These are phyloP conservation scores for Polydrusus tereticollis DNA, from an alignment of 2,888 invertebrate genomes.

Conservation along the genomic window DNA sequence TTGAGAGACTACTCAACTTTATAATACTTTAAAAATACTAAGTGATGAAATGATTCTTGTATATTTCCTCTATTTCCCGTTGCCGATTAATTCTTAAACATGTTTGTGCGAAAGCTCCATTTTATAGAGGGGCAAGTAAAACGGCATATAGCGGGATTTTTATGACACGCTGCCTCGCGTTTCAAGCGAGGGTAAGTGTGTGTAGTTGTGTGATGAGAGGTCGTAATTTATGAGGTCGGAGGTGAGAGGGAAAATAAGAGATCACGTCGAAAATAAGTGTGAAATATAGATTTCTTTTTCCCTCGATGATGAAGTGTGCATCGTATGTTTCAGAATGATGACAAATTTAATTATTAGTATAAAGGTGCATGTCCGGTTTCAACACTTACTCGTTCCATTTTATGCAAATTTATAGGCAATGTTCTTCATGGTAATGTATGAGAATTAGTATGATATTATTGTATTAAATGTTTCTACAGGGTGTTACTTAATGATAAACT, in stretches of 20 bases:
- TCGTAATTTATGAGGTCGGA: conserved; percentile 50
- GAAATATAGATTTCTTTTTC: conserved; percentile 15
- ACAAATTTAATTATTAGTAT: too few relatives aligned
- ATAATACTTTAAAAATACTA: too few relatives aligned
- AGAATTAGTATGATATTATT: too few relatives aligned
- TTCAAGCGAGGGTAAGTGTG: conserved; percentile 48
- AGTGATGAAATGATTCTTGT: too few relatives aligned
- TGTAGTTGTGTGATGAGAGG: conserved; percentile 51
- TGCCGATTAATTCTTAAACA: not conserved
- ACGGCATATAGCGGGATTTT: conserved; percentile 44
- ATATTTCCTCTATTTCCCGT: not conserved
- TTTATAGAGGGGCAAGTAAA: conserved; percentile 40
- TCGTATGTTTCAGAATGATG: not conserved
- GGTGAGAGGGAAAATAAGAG: conserved; percentile 47
- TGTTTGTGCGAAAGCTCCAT: conserved; percentile 28
- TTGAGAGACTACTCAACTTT: too few relatives aligned
- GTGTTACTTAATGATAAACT: too few relatives aligned
- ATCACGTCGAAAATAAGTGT: conserved; percentile 22
- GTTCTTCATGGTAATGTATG: too few relatives aligned
- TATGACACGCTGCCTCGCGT: conserved; percentile 46
- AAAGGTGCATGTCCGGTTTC: too few relatives aligned
- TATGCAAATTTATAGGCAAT: too few relatives aligned
- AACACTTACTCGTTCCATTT: too few relatives aligned
- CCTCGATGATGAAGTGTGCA: conserved; percentile 9
- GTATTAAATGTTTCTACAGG: too few relatives aligned